A percentile compares a stretch with the other conserved stretches of the same genome.
These are phyloP conservation scores for Liparis tanakae DNA, from an alignment of 2,797 vertebrate genomes.

Conservation along the genomic window DNA sequence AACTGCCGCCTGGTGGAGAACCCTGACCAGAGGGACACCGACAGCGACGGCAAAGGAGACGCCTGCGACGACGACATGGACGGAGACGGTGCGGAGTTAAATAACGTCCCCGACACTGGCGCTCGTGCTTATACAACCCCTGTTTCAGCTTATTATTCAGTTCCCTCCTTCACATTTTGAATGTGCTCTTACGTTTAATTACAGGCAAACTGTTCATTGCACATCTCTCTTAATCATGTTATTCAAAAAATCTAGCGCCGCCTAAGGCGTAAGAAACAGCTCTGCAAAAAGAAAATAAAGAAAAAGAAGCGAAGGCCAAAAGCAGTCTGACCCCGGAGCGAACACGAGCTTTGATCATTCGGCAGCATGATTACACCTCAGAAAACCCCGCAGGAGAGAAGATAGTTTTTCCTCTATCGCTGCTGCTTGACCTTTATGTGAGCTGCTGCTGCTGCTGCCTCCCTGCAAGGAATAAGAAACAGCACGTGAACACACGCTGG, in stretches of 20 bases:
- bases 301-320: slow-evolving; percentile 32
- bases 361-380: slow-evolving; percentile 66
- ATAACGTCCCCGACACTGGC: slow-evolving; percentile 47
- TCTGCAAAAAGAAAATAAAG: slow-evolving; percentile 12
- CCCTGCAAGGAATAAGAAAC: slow-evolving; percentile 59
- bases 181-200: slow-evolving; percentile 10
- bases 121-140: slow-evolving; percentile 56
- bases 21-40: slow-evolving; percentile 96
- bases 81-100: slow-evolving; percentile 88
- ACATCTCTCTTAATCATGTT: slow-evolving; percentile 15
- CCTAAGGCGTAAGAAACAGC: slow-evolving; percentile 32
- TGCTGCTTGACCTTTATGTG: slow-evolving; percentile 73
- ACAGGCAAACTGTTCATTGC: slow-evolving; percentile 1
- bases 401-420: slow-evolving; percentile 58
- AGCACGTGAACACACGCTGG: slow-evolving; percentile 9
- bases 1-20: slow-evolving; percentile 91
- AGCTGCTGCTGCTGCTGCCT: slow-evolving; percentile 61
- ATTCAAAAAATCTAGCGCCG: slow-evolving; percentile 9
- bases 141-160: slow-evolving; percentile 39
- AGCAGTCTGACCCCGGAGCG: slow-evolving; percentile 53
- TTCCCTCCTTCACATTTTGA: slow-evolving; percentile 23
- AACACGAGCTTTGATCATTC: slow-evolving; percentile 69
- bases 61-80: slow-evolving; percentile 99
- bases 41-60: slow-evolving; percentile 92
- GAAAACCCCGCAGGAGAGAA: slow-evolving; percentile 60